These are phyloP conservation scores for Catalaphyllia jardinei DNA, from an alignment of 64 coral and sea anemone species.

Conservation along the genomic window DNA sequence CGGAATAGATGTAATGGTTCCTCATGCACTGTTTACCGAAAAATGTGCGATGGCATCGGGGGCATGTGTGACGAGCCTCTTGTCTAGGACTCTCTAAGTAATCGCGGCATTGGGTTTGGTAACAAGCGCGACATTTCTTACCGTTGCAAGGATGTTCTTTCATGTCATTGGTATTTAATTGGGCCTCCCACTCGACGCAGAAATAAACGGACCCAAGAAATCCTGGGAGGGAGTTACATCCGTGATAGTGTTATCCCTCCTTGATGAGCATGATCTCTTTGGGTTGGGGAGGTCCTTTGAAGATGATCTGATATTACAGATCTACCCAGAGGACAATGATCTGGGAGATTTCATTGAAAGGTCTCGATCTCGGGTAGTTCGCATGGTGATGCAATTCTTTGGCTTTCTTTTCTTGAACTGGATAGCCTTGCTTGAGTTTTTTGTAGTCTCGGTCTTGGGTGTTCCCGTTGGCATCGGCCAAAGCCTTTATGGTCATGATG, in stretches of 20 bases:
- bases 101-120: background rate
- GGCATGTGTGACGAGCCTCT: too few species aligned
- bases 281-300: slow-evolving; percentile 23
- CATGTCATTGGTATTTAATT: background rate
- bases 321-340: slow-evolving; percentile 48
- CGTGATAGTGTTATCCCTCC: slow-evolving; percentile 39
- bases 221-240: slow-evolving; percentile 30
- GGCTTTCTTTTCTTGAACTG: background rate
- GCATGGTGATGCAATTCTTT: slow-evolving; percentile 52
- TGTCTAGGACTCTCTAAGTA: background rate
- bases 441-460: background rate
- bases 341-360: background rate
- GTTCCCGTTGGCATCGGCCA: background rate
- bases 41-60: too few species aligned
- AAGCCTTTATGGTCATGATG: background rate
- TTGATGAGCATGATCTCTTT: slow-evolving; percentile 12
- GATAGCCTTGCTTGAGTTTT: background rate
- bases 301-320: slow-evolving; percentile 30
- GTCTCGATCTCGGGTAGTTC: slow-evolving; percentile 44
- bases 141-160: background rate
- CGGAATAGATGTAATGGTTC: too few species aligned
- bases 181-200: background rate
- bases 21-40: too few species aligned
- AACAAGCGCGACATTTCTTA: background rate
- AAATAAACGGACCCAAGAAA: slow-evolving; percentile 28